Conservation (phyloP, 2,888 invertebrate genomes). For the Pomacea canaliculata region DNA sequence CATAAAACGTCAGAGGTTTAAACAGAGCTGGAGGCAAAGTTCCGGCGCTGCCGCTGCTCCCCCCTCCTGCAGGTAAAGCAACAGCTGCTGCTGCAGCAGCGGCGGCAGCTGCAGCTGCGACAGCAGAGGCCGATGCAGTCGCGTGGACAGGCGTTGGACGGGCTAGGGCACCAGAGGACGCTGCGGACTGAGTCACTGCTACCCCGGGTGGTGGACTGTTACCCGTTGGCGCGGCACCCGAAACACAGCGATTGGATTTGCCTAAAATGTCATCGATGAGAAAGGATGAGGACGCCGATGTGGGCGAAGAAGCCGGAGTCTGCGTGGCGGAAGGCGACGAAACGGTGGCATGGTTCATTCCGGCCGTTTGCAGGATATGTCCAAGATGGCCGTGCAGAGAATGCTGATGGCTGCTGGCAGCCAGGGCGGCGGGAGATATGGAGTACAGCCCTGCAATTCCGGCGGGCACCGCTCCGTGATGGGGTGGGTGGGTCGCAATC, state of each 20-base stretch:
- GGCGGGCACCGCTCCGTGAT: conserved; percentile 9
- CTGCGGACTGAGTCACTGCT: not conserved
- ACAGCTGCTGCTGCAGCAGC: conserved; percentile 10
- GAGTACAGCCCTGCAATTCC: conserved; percentile 8
- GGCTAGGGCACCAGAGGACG: not conserved
- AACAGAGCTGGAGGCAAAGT: conserved; percentile 11
- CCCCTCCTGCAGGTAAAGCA: not conserved
- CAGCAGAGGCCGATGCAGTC: conserved; percentile 1
- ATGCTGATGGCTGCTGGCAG: conserved; percentile 6
- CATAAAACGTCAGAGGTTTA: conserved; percentile 24
- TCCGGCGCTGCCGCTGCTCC: not conserved
- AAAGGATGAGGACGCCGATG: conserved; percentile 27
- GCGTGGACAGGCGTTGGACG: conserved; percentile 20
- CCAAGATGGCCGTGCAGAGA: conserved; percentile 2
- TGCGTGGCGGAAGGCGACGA: not conserved
- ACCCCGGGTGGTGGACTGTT: not conserved
- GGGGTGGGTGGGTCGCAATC: conserved; percentile 1
- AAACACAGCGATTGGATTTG: conserved; percentile 1
- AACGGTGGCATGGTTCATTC: not conserved
- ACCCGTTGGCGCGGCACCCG: not conserved
- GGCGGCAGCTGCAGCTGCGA: conserved; percentile 16
- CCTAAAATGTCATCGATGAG: conserved; percentile 36
- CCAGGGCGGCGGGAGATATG: not conserved
- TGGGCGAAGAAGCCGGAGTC: conserved; percentile 2
- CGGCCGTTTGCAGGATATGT: not conserved